Evolutionary conservation across 2,113 vertebrate species (phyloP), one percentile per base, ranked within the genome.

Genomic region (Craseonycteris thonglongyai): DNA sequence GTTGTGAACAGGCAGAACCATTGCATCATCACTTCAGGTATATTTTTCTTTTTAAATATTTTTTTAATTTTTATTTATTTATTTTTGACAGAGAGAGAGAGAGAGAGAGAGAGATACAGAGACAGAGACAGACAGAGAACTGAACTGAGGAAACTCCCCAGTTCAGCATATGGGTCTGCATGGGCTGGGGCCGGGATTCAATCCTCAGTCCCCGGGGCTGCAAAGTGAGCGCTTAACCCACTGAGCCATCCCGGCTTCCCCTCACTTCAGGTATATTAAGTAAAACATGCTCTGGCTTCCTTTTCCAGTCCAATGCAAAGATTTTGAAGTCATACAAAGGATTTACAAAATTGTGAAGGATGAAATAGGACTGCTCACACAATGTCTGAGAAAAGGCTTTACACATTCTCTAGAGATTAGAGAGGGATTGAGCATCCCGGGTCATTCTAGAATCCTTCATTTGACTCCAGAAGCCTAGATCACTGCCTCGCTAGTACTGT

Each of bases 371-470:
- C 40, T 28, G 7, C 2, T 33, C 26, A 10, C 2, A 7, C 3
- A 19, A 30, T 65, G 56, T 33, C 63, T 81, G 56, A n/a, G 47
- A 75, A 47, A 63, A 42, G 24, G 19, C 54, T 66, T 24, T 40
- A 1, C 49, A 2, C 14, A 33, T 75, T 83, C 65, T 79, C 40
- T 40, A 14, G 47, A 28, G n/a, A 21, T 6, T 0, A 28, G 45
- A 26, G 3, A 6, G 9, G 22, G 14, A 14, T 7, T 58, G 7
- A 13, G 38, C 26, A 61, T 2, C 5, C 12, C 0, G 1, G 16
- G 59, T 80, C 51, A 7, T 54, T 11, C n/a, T 4, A 24, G 33
- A 58, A 8, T 1, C 68, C 30, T 74, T 71, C 26, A 14, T 28
- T 19, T 51, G 40, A 59, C 40, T 59, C 14, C 4, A 45, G 56